A percentile compares a stretch with the other conserved stretches of the same genome.
These are phyloP conservation scores for Erynnis tages DNA, from an alignment of 2,888 invertebrate species.

Conservation along the genomic window DNA sequence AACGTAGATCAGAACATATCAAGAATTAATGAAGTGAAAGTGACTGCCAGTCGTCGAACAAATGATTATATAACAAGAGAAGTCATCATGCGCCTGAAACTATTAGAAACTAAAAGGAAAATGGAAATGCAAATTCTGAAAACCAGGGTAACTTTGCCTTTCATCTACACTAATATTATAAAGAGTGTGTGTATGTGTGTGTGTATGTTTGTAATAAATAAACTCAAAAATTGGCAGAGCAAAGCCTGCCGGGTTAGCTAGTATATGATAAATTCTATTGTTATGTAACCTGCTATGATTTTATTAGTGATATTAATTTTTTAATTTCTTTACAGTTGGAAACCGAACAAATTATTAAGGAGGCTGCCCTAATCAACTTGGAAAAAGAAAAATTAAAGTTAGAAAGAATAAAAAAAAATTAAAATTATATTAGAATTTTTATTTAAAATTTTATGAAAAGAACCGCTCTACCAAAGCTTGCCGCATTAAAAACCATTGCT, in stretches of 20 bases:
- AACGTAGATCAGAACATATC: neutral
- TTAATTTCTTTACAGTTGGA: slow-evolving; percentile 2
- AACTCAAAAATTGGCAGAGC: too few species aligned
- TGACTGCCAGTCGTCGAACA: neutral
- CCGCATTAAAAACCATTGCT: neutral
- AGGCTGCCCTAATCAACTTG: neutral
- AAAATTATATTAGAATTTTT: too few species aligned
- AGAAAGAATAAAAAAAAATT: neutral
- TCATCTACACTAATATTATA: too few species aligned
- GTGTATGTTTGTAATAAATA: too few species aligned
- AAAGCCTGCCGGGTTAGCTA: too few species aligned
- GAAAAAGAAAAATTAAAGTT: neutral
- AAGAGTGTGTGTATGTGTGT: too few species aligned
- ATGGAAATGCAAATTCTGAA: neutral
- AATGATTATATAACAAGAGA: neutral
- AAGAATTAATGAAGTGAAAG: too few species aligned
- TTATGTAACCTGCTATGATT: too few species aligned
- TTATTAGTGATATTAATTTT: neutral
- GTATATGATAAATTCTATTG: too few species aligned
- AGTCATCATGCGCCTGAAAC: neutral
- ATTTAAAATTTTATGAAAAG: neutral
- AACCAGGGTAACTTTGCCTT: neutral
- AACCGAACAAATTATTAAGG: neutral
- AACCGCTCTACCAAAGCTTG: slow-evolving; percentile 5
- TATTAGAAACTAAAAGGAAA: neutral